These are phyloP conservation scores for Australoheros facetus DNA, from an alignment of 2,797 vertebrate species.

Conservation along the genomic window DNA sequence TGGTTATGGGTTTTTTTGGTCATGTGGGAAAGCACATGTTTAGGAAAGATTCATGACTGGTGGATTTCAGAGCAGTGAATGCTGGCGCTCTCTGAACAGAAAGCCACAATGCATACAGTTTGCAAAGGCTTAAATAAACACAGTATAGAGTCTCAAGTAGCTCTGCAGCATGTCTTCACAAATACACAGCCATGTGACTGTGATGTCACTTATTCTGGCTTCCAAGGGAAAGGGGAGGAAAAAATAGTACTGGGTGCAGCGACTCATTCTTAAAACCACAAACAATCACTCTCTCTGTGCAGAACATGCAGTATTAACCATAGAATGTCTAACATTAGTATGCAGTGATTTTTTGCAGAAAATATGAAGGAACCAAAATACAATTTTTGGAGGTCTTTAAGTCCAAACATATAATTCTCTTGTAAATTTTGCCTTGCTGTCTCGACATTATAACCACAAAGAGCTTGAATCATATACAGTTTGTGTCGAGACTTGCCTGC, in stretches of 20 bases:
- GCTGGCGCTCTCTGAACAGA: conserved; percentile 34
- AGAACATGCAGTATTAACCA: conserved; percentile 25
- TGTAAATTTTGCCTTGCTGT: conserved; percentile 1
- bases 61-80: conserved; percentile 30
- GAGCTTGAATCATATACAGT: conserved; percentile 12
- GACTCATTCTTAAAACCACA: conserved; percentile 56
- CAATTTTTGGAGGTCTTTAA: conserved; percentile 31
- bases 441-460: conserved; percentile 24
- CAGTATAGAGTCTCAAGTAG: conserved; percentile 19
- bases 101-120: conserved; percentile 43
- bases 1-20: conserved; percentile 28
- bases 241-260: conserved; percentile 12
- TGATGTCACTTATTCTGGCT: conserved; percentile 41
- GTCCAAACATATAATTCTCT: conserved; percentile 45
- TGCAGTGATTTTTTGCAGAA: conserved; percentile 25
- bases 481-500: not conserved
- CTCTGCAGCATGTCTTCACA: conserved; percentile 9
- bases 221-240: conserved; percentile 17
- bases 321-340: conserved; percentile 43
- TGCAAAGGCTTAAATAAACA: conserved; percentile 46
- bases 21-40: conserved; percentile 51
- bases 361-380: conserved; percentile 32
- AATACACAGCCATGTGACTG: conserved; percentile 30
- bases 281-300: conserved; percentile 13
- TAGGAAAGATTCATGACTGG: conserved; percentile 54